Evolutionary conservation across 2,113 vertebrate species (phyloP), one percentile per base, ranked within the genome.

Genomic region (Seriola dumerili): DNA sequence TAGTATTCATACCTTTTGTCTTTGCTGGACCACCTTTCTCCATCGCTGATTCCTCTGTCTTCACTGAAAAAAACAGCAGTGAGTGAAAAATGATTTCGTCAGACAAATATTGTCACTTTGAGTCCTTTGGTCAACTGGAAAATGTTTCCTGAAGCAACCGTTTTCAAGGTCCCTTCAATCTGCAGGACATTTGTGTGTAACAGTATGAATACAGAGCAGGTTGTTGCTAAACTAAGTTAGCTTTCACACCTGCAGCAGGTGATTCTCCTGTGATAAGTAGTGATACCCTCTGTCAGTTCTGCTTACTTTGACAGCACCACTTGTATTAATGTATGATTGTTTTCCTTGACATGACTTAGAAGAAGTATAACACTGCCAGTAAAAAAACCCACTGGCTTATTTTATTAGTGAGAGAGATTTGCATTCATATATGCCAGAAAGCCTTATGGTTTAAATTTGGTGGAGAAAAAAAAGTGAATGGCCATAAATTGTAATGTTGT

Each of bases 11-110:
- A 95, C 95, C 92, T 92, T 95, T 95, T 29, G 65, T 64, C 80
- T 94, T 94, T 38, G 70, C 75, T 65, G 86, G 71, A 48, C 36
- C 74, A 14, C n/a, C 76, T 90, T 81, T 95, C n/a, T 95, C 95
- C 95, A 95, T 95, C 13, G 59, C 73, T 64, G 93, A 73, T 46
- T 50, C 46, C 32, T 92, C 91, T 57, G 76, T 72, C 50, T 91
- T 92, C 4, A 36, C 92, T 93, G 75, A 44, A 91, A 87, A 52
- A 66, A 67, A 48, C 3, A 48, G 54, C 1, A 48, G 5, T 12
- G 5, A 68, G 32, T 36, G 9, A 62, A 46, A 46, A 1, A 17
- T 62, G 69, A 57, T 42, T 80, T 58, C 1, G 0, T 46, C 17
- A 57, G 19, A 17, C 3, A 36, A 46, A 46, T 12, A 14, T 76